Evolutionary conservation across 2,888 invertebrate genomes (phyloP), one percentile per base, ranked within the genome.

Genomic region (Fissipunctia ypsillon): DNA sequence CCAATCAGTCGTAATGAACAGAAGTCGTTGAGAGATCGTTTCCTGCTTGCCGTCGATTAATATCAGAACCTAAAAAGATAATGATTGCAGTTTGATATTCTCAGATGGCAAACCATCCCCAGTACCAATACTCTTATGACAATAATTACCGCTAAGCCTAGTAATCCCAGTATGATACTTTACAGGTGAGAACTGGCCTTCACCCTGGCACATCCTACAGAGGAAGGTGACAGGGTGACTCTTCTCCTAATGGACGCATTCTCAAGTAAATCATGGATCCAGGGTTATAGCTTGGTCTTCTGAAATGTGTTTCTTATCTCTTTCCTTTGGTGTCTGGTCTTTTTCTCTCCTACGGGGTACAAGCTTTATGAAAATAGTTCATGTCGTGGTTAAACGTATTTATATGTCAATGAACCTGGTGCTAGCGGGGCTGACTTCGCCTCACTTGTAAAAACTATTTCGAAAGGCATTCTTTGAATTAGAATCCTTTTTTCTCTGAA

Each of bases 141-240:
- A 25, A 16, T 2, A 16, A 25, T 16, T 16, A 22, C 28, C 31
- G 10, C 63, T 28, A 14, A 25, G 12, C 0, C 22, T 10, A 48
- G 54, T 61, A 67, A 79, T 22, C 14, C 0, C 14, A 41, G 6
- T 16, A 38, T 45, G 52, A 25, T 59, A 9, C 38, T 75, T 25
- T 48, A 48, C 80, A 80, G 80, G 77, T 81, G 80, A 72, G 0
- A 72, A 52, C 77, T 80, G 80, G 81, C 71, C 71, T 0, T 66
- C 81, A 2, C 77, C 80, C 35, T 81, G 77, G 78, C 68, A 54
- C 22, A 65, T 80, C 45, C 38, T 81, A 14, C 80, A 81, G 19
- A 45, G 78, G 57, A 76, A 76, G 48, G 48, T 72, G 45, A 50
- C 71, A 22, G 68, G 52, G 48, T 80, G 48, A 80, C 19, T 19